Base-by-base conservation (phyloP, 2,888 invertebrate species). In the Patella caerulea region DNA sequence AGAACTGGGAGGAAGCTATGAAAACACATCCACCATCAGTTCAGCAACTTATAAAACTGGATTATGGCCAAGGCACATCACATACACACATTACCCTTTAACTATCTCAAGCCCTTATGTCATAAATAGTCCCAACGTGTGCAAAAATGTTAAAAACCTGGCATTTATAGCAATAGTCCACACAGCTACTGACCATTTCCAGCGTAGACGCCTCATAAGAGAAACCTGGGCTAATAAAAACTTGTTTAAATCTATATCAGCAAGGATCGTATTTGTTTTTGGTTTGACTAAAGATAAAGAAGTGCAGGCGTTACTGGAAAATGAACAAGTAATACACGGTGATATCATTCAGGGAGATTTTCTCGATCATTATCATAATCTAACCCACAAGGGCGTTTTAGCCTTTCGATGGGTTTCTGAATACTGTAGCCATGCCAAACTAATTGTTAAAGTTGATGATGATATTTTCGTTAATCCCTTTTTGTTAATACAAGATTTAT, bases 341-440 rank as follows among this genome's bases (percentile, higher is more conserved):
- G 89, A 89, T 77, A 85, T 88, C 14, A 83, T 89, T 19, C 88
- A 89, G 74, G 88, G 88, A 2, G 74, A 86, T 9, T 89, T 88
- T 79, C 29, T 78, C 15, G 89, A 89, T 74, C 77, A 85, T 0
- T 88, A 88, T 77, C 82, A 75, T 45, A 88, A 89, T 80, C 79
- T 88, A 19, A 89, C 88, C 2, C 83, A 85, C 71, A 89, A 89
- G 79, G 88, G 87, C 17, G 84, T 88, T 15, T 80, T 86, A 4
- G 86, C 83, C 9, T 83, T 85, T 54, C 76, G 86, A 12, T 88
- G 89, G 89, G 78, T 87, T 15, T 81, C 83, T n/a, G 83, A 86
- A 74, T 81, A 84, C 76, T 89, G 88, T 76, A 74, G 54, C 14
- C 80, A 87, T 29, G 85, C 86, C 12, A 82, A 85, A 74, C 80